phyloP scores from a whole-genome alignment of 2,113 vertebrate species.

The Conger conger region DNA sequence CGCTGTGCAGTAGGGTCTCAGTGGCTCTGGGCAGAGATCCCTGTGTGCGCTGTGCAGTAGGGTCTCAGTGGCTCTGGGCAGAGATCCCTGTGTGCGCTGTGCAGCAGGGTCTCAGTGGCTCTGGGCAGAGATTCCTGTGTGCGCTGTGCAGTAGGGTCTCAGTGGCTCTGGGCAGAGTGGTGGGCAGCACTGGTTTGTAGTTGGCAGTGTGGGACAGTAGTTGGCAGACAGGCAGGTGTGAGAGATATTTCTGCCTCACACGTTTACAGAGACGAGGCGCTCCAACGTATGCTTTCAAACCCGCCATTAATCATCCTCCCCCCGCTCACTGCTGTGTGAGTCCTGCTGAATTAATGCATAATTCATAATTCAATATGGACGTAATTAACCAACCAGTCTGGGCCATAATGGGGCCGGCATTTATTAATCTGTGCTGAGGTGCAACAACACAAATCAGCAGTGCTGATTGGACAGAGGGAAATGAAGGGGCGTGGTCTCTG shows the following conservation, averaged over 20 bases:
- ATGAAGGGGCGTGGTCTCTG: neutral
- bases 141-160: neutral
- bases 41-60: too few species aligned
- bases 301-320: neutral
- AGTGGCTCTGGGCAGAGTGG: neutral
- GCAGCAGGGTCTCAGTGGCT: too few species aligned
- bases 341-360: neutral
- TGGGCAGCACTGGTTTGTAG: neutral
- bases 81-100: too few species aligned
- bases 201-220: too few species aligned
- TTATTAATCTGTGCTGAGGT: neutral
- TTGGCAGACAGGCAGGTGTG: neutral
- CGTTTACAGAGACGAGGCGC: neutral
- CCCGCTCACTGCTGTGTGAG: neutral
- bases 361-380: slow-evolving; percentile 17
- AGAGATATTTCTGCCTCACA: neutral
- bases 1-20: too few species aligned
- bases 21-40: too few species aligned
- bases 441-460: neutral
- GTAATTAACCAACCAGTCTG: slow-evolving; percentile 9
- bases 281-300: neutral
- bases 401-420: slow-evolving; percentile 5
- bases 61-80: too few species aligned
- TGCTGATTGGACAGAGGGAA: neutral
- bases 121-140: too few species aligned